Evolutionary conservation across 2,888 invertebrate species (phyloP), one percentile per base, ranked within the genome.

Genomic region (Flabesymbios commensalis): DNA sequence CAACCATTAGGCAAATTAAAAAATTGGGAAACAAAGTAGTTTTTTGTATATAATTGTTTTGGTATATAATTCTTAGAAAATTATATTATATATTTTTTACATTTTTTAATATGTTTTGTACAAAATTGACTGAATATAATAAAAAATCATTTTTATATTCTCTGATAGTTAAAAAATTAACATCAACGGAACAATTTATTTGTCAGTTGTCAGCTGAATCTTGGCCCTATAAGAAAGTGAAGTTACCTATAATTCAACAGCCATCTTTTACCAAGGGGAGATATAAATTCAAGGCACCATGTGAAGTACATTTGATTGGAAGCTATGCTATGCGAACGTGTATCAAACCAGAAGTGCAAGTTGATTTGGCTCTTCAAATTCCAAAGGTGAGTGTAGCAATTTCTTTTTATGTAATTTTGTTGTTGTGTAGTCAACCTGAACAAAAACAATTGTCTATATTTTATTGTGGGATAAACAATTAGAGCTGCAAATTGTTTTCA

Each of bases 321-420:
- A 90, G 92, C 10, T 89, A 88, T 73, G 79, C 84, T 2, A 83
- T 87, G 2, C 87, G 86, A n/a, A 87, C 89, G 28, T 80, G 87
- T 36, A 83, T 90, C 17, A 90, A 89, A 31, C 88, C 90, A 0
- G 86, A 88, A 74, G 76, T 89, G 1, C 79, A 81, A 28, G 84
- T 90, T 1, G 91, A 93, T 75, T 70, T 94, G 59, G 87, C 88
- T 72, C 81, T 94, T 32, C 87, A 87, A 73, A 91, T 94, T 77
- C 94, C 94, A 0, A 86, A 87, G 67, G 86, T 86, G 72, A 29
- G 59, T 57, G 14, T 48, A 32, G 29, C 29, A 52, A 19, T 22
- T 3, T 28, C 14, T 39, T 41, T 24, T 17, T 53, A 39, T 39
- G 29, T 10, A 31, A 29, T 10, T 28, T 26, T 26, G 26, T 2